Conservation (phyloP, 2,113 vertebrate species). For the Sinocyclocheilus rhinocerous region DNA sequence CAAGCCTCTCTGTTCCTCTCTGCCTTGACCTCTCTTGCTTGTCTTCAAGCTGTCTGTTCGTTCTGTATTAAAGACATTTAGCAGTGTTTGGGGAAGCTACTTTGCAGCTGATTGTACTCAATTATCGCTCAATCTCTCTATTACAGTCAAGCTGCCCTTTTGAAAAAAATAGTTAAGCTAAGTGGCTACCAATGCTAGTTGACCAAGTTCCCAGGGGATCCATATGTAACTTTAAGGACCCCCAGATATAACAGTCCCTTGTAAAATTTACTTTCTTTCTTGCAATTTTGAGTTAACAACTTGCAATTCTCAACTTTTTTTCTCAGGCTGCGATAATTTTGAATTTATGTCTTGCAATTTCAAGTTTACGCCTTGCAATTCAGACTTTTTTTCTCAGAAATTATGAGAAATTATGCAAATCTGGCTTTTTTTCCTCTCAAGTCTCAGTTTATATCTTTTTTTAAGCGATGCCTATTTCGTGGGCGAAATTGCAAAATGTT, state of each 20-base stretch:
- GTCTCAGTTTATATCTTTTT: neutral
- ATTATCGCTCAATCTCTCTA: neutral
- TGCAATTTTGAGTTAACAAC: neutral
- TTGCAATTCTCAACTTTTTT: neutral
- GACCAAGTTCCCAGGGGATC: neutral
- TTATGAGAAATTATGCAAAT: too few species aligned
- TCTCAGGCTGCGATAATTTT: neutral
- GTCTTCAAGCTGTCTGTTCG: neutral
- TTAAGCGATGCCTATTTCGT: neutral
- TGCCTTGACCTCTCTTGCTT: slow-evolving; percentile 18
- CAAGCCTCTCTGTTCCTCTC: slow-evolving; percentile 23
- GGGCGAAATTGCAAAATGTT: too few species aligned
- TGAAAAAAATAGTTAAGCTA: neutral
- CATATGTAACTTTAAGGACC: neutral
- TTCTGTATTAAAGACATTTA: neutral
- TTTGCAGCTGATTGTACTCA: neutral
- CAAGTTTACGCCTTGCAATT: neutral
- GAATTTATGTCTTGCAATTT: neutral
- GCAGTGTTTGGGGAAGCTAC: neutral
- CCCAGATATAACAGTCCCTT: neutral
- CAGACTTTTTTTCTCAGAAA: neutral
- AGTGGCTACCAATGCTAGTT: neutral
- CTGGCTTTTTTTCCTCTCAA: too few species aligned
- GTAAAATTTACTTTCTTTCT: neutral
- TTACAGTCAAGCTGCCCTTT: neutral